These are phyloP conservation scores for Masnerella sp. DNA, from an alignment of 2,888 invertebrate species.

Conservation along the genomic window DNA sequence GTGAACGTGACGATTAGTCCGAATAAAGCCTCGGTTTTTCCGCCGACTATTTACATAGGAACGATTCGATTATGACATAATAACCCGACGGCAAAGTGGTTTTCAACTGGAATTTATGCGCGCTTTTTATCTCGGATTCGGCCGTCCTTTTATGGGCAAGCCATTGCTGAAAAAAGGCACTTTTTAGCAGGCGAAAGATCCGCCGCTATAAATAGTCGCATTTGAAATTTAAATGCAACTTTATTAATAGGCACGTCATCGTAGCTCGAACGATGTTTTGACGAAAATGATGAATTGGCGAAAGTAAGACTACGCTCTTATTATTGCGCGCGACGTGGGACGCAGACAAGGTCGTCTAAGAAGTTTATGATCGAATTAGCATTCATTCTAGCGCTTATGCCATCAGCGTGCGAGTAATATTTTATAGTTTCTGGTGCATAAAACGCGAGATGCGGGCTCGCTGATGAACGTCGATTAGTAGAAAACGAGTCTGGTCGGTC, in stretches of 20 bases:
- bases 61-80: too few relatives aligned
- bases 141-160: constrained; percentile 6
- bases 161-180: background rate
- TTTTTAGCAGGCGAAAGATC: constrained; percentile 14
- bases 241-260: constrained; percentile 47
- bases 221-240: constrained; percentile 41
- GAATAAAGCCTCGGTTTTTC: too few relatives aligned
- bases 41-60: too few relatives aligned
- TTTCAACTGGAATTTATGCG: constrained; percentile 22
- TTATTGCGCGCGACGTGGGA: constrained; percentile 52
- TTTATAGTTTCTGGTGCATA: constrained; percentile 59
- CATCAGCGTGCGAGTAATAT: constrained; percentile 50
- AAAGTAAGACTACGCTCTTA: constrained; percentile 53
- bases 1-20: too few relatives aligned
- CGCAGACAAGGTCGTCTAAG: constrained; percentile 60
- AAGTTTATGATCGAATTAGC: constrained; percentile 62
- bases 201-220: constrained; percentile 21
- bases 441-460: constrained; percentile 53
- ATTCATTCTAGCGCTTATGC: constrained; percentile 53
- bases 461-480: constrained; percentile 59
- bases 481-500: constrained; percentile 60
- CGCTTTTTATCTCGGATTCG: constrained; percentile 1
- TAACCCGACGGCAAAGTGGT: constrained; percentile 19
- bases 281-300: constrained; percentile 56
- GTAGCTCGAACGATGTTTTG: constrained; percentile 35